Evolutionary conservation across 2,888 invertebrate genomes (phyloP), one percentile per base, ranked within the genome.

Genomic region (Polietes domitor): DNA sequence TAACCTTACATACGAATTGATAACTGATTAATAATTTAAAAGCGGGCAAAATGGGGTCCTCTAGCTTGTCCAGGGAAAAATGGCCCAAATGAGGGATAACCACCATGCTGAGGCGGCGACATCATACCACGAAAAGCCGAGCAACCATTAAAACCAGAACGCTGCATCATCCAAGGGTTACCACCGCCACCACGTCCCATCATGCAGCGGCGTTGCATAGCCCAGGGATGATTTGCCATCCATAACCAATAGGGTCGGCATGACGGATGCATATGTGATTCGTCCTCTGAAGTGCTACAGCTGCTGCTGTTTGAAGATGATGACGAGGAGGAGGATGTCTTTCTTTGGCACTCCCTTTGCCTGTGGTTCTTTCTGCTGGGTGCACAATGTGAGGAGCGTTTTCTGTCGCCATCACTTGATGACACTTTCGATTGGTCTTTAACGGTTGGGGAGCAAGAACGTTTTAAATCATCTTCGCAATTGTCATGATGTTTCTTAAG

Each of bases 381-480:
- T 32, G 53, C 28, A 19, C 37, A 70, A 7, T 50, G 55, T 10
- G 50, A 75, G n/a, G 50, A 75, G n/a, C n/a, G 21, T n/a, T 68
- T 41, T 43, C 53, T 26, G 12, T 68, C 41, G 26, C 68, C 41
- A 12, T 65, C 28, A 9, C 3, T 32, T 15, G 50, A 63, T 4
- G 47, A 50, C 19, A 41, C 68, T 68, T 26, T 24, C 41, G 53
- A 77, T 15, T 41, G 24, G 0, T 55, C 15, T 12, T 41, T 68
- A 28, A 32, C 43, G 3, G 58, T 37, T n/a, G 70, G 28, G 47
- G 81, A 81, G n/a, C 65, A 50, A 0, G 74, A 80, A 21, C 80
- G 58, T 24, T 55, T 50, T 12, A 12, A 19, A 17, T 63, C 24
- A 32, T 26, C 28, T 26, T 63, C 37, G 10, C 26, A 37, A 6